These are phyloP conservation scores for Anguilla megastoma DNA, from an alignment of 2,797 vertebrate species.

Conservation along the genomic window DNA sequence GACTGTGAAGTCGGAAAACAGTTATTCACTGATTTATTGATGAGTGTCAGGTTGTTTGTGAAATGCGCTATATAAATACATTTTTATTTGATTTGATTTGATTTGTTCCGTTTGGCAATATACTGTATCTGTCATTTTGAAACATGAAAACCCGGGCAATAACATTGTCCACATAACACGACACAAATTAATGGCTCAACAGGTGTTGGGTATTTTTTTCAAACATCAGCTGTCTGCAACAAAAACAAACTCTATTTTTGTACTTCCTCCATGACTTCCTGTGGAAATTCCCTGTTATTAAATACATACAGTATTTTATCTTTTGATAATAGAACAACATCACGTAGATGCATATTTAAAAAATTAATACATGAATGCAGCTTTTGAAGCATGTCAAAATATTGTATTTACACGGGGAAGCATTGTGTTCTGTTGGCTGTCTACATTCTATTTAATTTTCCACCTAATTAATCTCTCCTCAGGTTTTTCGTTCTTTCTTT, in stretches of 20 bases:
- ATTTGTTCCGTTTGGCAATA: not conserved
- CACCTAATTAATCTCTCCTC: no score
- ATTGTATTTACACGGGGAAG: slow-evolving; percentile 75
- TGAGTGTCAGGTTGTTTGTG: no score
- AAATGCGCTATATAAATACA: no score
- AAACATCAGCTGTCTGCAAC: not conserved
- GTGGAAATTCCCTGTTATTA: not conserved
- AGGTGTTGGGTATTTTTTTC: not conserved
- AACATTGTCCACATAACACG: not conserved
- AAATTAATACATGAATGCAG: not conserved
- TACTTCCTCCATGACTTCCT: not conserved
- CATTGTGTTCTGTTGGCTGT: not conserved
- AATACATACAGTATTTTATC: slow-evolving; percentile 13
- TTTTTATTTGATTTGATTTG: no score
- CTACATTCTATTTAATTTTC: not conserved
- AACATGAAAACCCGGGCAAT: not conserved
- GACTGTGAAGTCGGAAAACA: no score
- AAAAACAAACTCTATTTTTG: slow-evolving; percentile 19
- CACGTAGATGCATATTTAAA: no score
- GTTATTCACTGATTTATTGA: no score
- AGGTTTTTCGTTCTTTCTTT: not conserved
- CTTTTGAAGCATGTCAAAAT: slow-evolving; percentile 68
- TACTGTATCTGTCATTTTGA: not conserved
- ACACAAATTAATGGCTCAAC: not conserved
- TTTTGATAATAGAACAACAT: slow-evolving; percentile 57